Base-by-base conservation (phyloP, 2,888 invertebrate species). In the Strigamia transsilvanica region DNA sequence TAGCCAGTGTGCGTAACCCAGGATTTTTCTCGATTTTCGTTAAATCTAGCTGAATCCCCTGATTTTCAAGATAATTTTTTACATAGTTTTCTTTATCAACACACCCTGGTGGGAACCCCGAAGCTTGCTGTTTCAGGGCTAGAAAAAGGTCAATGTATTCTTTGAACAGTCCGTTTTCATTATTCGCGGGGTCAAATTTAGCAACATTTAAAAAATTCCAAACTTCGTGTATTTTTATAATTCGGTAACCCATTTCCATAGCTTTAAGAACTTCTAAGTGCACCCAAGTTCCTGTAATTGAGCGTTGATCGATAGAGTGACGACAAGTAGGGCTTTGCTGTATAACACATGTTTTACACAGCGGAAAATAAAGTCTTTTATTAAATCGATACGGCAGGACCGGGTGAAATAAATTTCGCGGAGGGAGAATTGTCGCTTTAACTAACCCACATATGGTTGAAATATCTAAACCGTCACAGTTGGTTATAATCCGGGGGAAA, bases 271-370 rank as follows among this genome's bases (percentile, higher is more conserved):
- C 2, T 27, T 78, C 78, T n/a, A 12, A 2, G 4, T 1, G 3
- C 2, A 78, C 41, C 78, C 78, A 78, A 21, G 78, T 78, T 9
- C 78, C 78, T 2, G 27, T 32, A 9, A 78, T 21, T n/a, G 78
- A 18, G 2, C 78, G 78, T 12, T 78, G 13, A 4, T 78, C 9
- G 2, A 4, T 32, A 38, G 2, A 2, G n/a, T 78, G 78, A 2
- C 2, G 7, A 13, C 78, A 78, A 2, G 2, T 15, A 18, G 10
- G 7, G n/a, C 32, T 7, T 6, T 38, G 15, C 2, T 78, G 13
- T 2, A 73, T 18, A 2, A n/a, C 13, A 13, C 78, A 78, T 2
- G 6, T 2, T 12, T 13, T 9, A 32, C 78, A 78, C 9, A 78
- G n/a, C 9, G 78, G 7, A 78, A 78, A 78, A 78, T 15, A 78